Percentiles rank a stretch among this genome's conserved stretches.
phyloP scores from a whole-genome alignment of 35 echinoderm and acorn worm genomes.

The Lytechinus pictus region DNA sequence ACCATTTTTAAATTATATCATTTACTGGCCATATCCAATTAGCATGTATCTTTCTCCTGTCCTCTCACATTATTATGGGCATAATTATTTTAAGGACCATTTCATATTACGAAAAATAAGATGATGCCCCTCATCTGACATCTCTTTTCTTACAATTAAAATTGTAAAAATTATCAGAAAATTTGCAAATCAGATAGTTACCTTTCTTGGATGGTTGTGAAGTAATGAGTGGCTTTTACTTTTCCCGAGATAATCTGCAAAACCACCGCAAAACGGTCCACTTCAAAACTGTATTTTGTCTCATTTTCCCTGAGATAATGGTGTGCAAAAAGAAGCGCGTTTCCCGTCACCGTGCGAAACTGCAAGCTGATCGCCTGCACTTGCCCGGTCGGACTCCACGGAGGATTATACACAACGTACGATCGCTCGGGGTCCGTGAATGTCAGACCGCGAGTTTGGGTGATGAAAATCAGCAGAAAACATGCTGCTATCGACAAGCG shows the following conservation, averaged over 20 bases:
- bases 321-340: constrained; percentile 48
- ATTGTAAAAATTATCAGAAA: background rate
- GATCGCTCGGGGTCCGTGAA: constrained; percentile 25
- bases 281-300: constrained; percentile 23
- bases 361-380: constrained; percentile 43
- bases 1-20: background rate
- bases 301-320: constrained; percentile 34
- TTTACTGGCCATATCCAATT: background rate
- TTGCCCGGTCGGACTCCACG: constrained; percentile 19
- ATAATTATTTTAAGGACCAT: background rate
- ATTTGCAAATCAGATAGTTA: background rate
- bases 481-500: constrained; percentile 4
- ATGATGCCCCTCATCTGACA: background rate
- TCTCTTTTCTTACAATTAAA: background rate
- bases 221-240: constrained; percentile 11
- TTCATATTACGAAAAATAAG: background rate
- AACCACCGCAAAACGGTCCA: constrained; percentile 39
- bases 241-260: constrained; percentile 13
- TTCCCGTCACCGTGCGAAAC: constrained; percentile 34
- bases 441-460: constrained; percentile 7
- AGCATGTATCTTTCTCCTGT: background rate
- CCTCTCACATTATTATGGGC: background rate
- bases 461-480: background rate
- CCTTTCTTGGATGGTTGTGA: background rate
- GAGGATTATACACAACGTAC: constrained; percentile 31